These are phyloP conservation scores for Coregonus clupeaformis DNA, from an alignment of 2,113 vertebrate genomes.

Conservation along the genomic window DNA sequence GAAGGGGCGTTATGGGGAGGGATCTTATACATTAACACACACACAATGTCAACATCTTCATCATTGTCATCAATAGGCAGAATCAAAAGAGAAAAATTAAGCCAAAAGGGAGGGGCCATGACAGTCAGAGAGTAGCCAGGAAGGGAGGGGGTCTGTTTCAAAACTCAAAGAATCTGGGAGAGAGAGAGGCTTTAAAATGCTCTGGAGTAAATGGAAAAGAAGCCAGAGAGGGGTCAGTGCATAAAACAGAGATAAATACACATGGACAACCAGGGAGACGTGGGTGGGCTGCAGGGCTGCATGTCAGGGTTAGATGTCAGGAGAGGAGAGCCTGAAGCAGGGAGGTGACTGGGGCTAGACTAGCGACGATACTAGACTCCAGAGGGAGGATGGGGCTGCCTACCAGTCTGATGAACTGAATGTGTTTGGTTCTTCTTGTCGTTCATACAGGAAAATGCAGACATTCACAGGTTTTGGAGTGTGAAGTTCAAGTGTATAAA, in stretches of 20 bases:
- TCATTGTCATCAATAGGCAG: conserved; percentile 10
- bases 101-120: conserved; percentile 3
- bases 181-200: conserved; percentile 32
- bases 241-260: conserved; percentile 45
- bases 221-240: conserved; percentile 30
- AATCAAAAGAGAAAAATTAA: background rate
- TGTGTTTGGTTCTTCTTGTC: conserved; percentile 48
- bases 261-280: conserved; percentile 33
- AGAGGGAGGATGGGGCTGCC: conserved; percentile 11
- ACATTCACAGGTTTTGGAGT: background rate
- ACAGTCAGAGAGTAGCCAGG: conserved; percentile 14
- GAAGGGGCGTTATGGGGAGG: conserved; percentile 39
- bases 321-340: conserved; percentile 29
- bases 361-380: background rate
- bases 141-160: conserved; percentile 28
- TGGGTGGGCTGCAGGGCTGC: conserved; percentile 32
- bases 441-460: background rate
- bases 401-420: conserved; percentile 68
- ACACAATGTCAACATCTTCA: conserved; percentile 21
- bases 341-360: conserved; percentile 11
- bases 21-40: conserved; percentile 48
- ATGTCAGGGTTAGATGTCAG: conserved; percentile 36
- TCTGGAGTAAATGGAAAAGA: conserved; percentile 30
- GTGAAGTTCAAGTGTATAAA: background rate
- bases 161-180: conserved; percentile 4